Evolutionary conservation across 2,113 vertebrate genomes (phyloP).

Genomic region (Ictidomys tridecemlineatus): DNA sequence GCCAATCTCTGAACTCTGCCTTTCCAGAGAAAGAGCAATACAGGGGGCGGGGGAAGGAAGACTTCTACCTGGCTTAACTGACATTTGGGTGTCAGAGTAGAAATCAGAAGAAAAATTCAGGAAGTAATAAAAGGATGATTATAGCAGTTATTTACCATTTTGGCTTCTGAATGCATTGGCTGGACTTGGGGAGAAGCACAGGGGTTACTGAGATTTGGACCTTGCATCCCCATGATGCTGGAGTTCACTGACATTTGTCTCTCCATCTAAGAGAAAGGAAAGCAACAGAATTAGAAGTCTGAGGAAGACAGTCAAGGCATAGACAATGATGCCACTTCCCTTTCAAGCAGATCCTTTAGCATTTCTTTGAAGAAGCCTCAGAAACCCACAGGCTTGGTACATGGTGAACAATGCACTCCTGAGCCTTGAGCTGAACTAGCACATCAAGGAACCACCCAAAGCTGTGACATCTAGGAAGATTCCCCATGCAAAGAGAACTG

Average conservation of each 20-base stretch:
- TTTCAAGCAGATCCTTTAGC: conserved; percentile 61
- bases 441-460: conserved; percentile 75
- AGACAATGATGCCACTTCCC: conserved; percentile 22
- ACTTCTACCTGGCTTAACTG: conserved; percentile 41
- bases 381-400: conserved; percentile 65
- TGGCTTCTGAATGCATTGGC: conserved; percentile 99
- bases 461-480: conserved; percentile 44
- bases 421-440: conserved; percentile 73
- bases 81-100: conserved; percentile 58
- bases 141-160: conserved; percentile 92
- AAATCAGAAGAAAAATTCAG: conserved; percentile 58
- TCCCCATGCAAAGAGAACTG: conserved; percentile 69
- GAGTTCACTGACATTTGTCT: conserved; percentile 99
- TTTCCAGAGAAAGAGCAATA: conserved; percentile 53
- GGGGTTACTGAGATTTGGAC: conserved; percentile 94
- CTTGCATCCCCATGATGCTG: conserved; percentile 99
- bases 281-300: conserved; percentile 66
- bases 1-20: background rate
- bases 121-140: background rate
- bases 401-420: conserved; percentile 55
- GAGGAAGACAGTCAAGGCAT: conserved; percentile 21
- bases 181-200: conserved; percentile 97
- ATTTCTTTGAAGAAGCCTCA: conserved; percentile 74
- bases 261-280: conserved; percentile 93
- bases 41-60: background rate